These are phyloP conservation scores for Tachysurus vachellii DNA, from an alignment of 2,113 vertebrate genomes.

Conservation along the genomic window DNA sequence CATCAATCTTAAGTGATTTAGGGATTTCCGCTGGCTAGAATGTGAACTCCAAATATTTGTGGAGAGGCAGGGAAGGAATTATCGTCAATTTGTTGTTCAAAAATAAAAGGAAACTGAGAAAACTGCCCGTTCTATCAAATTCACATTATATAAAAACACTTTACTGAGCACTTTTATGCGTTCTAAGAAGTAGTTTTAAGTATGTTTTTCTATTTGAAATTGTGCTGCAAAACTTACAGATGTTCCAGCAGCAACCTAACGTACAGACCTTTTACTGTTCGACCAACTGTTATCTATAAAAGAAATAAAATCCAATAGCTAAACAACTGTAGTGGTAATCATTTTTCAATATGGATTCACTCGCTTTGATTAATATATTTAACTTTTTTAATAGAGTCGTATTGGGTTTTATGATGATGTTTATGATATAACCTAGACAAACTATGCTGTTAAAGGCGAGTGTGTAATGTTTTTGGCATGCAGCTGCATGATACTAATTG, in stretches of 20 bases:
- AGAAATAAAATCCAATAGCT: not conserved
- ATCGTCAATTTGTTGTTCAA: not conserved
- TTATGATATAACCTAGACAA: slow-evolving; percentile 13
- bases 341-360: not conserved
- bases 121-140: not conserved
- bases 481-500: slow-evolving; percentile 29
- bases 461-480: slow-evolving; percentile 33
- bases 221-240: not conserved
- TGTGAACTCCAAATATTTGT: not conserved
- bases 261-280: not conserved
- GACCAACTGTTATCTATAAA: not conserved
- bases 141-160: not conserved
- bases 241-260: not conserved
- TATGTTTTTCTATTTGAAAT: not conserved
- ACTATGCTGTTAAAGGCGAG: not conserved
- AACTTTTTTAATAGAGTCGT: not conserved
- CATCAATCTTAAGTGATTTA: not conserved
- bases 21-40: not conserved
- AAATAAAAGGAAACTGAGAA: not conserved
- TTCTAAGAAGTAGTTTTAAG: not conserved
- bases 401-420: not conserved
- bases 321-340: not conserved
- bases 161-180: not conserved
- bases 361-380: not conserved
- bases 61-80: not conserved